These are phyloP conservation scores for Thryonomys swinderianus DNA, from an alignment of 2,113 vertebrate genomes.

Conservation along the genomic window DNA sequence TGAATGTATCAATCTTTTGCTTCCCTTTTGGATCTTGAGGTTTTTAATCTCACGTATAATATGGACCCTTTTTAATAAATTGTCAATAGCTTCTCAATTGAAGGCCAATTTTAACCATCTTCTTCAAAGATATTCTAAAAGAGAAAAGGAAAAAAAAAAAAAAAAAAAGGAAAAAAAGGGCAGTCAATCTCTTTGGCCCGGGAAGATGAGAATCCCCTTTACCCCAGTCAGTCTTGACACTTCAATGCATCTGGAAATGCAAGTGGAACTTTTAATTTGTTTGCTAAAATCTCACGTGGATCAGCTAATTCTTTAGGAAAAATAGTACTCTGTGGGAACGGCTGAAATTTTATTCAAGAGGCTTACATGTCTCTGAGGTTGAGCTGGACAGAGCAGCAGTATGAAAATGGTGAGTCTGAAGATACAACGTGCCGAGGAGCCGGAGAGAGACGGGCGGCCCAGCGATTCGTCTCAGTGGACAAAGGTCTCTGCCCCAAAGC, in stretches of 20 bases:
- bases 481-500: neutral
- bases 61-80: neutral
- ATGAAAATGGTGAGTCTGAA: neutral
- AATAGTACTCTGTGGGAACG: neutral
- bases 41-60: neutral
- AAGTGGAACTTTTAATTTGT: neutral
- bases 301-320: neutral
- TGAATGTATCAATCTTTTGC: neutral
- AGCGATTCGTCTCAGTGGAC: slow-evolving; percentile 16
- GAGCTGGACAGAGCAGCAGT: neutral
- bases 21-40: neutral
- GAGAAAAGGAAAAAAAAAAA: no score
- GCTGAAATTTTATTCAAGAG: neutral
- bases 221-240: neutral
- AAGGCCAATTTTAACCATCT: neutral
- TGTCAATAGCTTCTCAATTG: neutral
- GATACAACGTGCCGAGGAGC: neutral
- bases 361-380: neutral
- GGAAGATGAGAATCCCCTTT: neutral
- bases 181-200: neutral
- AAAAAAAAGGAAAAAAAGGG: neutral
- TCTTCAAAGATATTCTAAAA: neutral
- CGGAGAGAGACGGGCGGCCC: neutral
- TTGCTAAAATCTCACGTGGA: neutral
- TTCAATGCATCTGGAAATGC: neutral